Evolutionary conservation across 2,797 vertebrate genomes (phyloP).

Genomic region (Myotis myotis): DNA sequence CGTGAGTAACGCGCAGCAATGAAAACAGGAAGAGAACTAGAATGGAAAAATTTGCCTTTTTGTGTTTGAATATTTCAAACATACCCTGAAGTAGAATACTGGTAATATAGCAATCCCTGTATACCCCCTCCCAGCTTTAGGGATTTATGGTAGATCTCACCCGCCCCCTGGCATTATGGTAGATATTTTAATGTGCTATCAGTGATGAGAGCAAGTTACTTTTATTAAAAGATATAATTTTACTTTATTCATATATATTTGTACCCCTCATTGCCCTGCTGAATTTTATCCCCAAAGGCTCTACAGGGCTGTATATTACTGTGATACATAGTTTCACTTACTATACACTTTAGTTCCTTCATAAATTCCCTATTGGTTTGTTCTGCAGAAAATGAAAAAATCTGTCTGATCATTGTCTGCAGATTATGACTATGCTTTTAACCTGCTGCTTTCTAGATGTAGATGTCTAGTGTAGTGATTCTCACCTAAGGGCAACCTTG

Average conservation of each 20-base stretch:
- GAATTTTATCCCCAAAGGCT: neutral
- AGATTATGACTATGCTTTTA: neutral
- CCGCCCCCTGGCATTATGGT: neutral
- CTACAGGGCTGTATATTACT: neutral
- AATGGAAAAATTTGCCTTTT: neutral
- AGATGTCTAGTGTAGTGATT: neutral
- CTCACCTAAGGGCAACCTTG: neutral
- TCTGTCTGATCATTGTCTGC: neutral
- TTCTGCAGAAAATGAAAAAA: neutral
- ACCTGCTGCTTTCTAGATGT: neutral
- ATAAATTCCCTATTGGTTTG: neutral
- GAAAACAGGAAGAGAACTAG: neutral
- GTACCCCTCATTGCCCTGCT: neutral
- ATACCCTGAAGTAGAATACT: neutral
- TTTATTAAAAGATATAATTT: neutral
- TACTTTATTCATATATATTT: conserved; percentile 5
- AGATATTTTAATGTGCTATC: neutral
- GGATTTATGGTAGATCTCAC: neutral
- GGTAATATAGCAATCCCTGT: neutral
- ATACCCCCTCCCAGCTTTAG: neutral
- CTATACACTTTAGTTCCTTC: neutral
- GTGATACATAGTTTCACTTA: neutral
- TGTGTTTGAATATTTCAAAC: conserved; percentile 11
- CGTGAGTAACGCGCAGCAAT: neutral
- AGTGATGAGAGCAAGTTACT: conserved; percentile 15